These are phyloP conservation scores for Leucopsar rothschildi DNA, from an alignment of 2,113 vertebrate species.

Conservation along the genomic window DNA sequence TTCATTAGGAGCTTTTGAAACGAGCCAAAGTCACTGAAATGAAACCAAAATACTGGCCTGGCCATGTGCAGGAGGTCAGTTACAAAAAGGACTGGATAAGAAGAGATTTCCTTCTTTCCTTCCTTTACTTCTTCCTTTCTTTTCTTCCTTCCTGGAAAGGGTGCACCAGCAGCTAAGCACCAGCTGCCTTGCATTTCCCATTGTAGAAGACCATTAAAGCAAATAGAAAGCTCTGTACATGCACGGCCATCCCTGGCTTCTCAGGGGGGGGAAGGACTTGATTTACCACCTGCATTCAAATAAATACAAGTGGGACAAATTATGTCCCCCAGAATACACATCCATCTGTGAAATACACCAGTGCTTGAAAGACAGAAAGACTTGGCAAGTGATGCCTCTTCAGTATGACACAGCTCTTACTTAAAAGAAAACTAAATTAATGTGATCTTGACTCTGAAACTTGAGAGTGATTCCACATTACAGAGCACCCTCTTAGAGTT, in stretches of 20 bases:
- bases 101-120: background rate
- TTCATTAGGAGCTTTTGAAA: background rate
- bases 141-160: no score
- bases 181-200: rapidly evolving
- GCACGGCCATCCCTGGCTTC: background rate
- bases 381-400: background rate
- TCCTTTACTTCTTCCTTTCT: no score
- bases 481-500: background rate
- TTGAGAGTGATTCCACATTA: background rate
- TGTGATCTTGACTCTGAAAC: background rate
- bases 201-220: background rate
- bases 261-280: background rate
- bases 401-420: background rate
- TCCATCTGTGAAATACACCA: background rate
- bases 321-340: background rate
- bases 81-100: background rate
- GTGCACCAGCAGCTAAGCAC: background rate
- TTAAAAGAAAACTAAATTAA: background rate
- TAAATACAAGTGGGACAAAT: background rate
- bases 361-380: background rate
- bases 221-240: background rate
- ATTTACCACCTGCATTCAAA: background rate
- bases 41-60: background rate
- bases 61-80: background rate
- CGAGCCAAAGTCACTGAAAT: background rate